These are phyloP conservation scores for Drosophila tani DNA, from an alignment of 1,140 invertebrate genomes.

Conservation along the genomic window DNA sequence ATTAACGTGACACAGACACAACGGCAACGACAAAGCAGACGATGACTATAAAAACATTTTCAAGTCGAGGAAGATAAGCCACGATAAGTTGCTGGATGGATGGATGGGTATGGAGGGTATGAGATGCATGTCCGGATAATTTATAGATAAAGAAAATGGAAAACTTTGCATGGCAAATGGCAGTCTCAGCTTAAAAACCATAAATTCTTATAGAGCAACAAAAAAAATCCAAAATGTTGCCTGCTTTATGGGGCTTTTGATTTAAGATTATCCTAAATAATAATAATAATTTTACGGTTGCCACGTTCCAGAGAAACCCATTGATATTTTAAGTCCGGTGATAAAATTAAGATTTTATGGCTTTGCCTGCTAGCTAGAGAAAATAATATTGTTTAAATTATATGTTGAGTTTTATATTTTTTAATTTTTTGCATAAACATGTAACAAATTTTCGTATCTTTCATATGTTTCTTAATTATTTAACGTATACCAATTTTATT, in stretches of 20 bases:
- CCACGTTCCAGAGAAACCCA: neutral
- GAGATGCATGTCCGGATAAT: conserved; percentile 66
- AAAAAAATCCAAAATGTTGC: conserved; percentile 31
- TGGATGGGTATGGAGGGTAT: conserved; percentile 24
- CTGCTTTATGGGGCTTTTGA: conserved; percentile 32
- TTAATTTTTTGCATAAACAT: no score
- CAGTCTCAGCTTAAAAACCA: conserved; percentile 22
- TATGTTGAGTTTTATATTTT: no score
- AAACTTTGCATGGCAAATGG: conserved; percentile 48
- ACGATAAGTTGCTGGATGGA: conserved; percentile 24
- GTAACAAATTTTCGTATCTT: no score
- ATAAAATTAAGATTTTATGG: conserved; percentile 11
- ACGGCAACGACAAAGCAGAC: conserved; percentile 32
- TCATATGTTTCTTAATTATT: no score
- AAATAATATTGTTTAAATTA: neutral
- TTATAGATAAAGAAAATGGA: conserved; percentile 70
- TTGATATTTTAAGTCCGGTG: conserved; percentile 2
- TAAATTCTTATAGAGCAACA: conserved; percentile 35
- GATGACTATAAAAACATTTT: conserved; percentile 49
- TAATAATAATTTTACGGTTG: conserved; percentile 13
- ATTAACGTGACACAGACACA: conserved; percentile 64
- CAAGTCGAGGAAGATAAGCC: conserved; percentile 36
- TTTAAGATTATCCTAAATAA: conserved; percentile 25
- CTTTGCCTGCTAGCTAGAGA: neutral
- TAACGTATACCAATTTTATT: neutral